Evolutionary conservation across 2,888 invertebrate species (phyloP), one percentile per base, ranked within the genome.

Genomic region (Oegoconia quadripuncta): DNA sequence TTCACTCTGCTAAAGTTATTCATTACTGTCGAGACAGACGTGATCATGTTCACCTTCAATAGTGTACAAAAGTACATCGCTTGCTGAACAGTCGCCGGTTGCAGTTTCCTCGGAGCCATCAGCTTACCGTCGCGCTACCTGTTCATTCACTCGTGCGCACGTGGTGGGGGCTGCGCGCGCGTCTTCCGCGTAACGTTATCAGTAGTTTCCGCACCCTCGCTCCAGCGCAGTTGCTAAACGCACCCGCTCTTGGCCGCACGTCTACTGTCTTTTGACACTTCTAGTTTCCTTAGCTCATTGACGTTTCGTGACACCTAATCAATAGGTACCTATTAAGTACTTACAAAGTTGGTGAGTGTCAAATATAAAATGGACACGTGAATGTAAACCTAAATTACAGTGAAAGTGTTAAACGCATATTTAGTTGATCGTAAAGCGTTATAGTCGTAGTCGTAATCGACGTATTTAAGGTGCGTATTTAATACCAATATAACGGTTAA

Each of bases 131-230:
- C 64, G 59, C 59, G 83, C 83, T 81, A 83, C 84, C 83, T 83
- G 84, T 79, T 74, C 80, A 80, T 80, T 83, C 68, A 78, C 55
- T 53, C 59, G 55, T 43, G 64, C 52, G 68, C 76, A 72, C 76
- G 67, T 81, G 81, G 82, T 65, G 77, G 72, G 79, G 76, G 61
- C 59, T 55, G 48, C 66, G 74, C 63, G 70, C 59, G 64, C 72
- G 78, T 76, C 84, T 86, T 84, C 86, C 83, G 86, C 80, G 84
- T 87, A 84, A 82, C 72, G 72, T 81, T 81, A 82, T 86, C 86
- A 83, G 83, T 78, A 81, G 83, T 80, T 80, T 82, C 82, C 75
- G 83, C 86, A 86, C 83, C 86, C 86, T 76, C 74, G 70, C 70
- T 64, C 69, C 58, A 60, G 70, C 70, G 71, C 83, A 87, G 86